Evolutionary conservation across 1,140 invertebrate species (phyloP).

Genomic region (Papilio helenus): DNA sequence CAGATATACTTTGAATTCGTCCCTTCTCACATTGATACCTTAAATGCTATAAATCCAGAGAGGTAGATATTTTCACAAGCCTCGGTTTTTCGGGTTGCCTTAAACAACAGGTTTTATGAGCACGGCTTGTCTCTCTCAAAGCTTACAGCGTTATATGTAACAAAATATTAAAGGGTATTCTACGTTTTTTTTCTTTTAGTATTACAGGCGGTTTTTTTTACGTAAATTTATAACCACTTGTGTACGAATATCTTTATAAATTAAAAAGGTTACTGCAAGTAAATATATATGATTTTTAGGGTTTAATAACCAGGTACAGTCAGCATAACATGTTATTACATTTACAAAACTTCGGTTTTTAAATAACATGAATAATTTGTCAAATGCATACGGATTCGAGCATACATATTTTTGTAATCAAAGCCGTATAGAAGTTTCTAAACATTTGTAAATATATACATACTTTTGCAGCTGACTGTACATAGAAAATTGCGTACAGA

Average conservation of each 20-base stretch:
- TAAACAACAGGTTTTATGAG: slow-evolving; percentile 39
- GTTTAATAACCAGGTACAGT: neutral
- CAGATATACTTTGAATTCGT: neutral
- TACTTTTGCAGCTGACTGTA: too few relatives aligned
- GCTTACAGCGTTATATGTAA: slow-evolving; percentile 32
- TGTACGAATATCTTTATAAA: neutral
- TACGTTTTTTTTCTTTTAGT: slow-evolving; percentile 13
- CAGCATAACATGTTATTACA: too few relatives aligned
- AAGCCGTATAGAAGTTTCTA: too few relatives aligned
- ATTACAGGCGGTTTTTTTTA: neutral
- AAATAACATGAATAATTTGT: too few relatives aligned
- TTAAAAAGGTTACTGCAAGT: neutral
- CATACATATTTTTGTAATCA: too few relatives aligned
- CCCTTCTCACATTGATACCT: slow-evolving; percentile 34
- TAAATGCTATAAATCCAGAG: slow-evolving; percentile 32
- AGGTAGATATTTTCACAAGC: slow-evolving; percentile 31
- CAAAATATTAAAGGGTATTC: slow-evolving; percentile 32
- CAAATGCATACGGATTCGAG: too few relatives aligned
- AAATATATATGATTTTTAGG: neutral
- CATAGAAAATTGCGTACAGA: too few relatives aligned
- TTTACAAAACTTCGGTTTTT: too few relatives aligned
- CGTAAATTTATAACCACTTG: slow-evolving; percentile 21
- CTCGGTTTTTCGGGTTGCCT: slow-evolving; percentile 32
- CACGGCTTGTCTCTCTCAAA: slow-evolving; percentile 32
- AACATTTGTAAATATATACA: too few relatives aligned